Conservation (phyloP, 2,888 invertebrate species). For the Zygothrica quintamaculata region DNA sequence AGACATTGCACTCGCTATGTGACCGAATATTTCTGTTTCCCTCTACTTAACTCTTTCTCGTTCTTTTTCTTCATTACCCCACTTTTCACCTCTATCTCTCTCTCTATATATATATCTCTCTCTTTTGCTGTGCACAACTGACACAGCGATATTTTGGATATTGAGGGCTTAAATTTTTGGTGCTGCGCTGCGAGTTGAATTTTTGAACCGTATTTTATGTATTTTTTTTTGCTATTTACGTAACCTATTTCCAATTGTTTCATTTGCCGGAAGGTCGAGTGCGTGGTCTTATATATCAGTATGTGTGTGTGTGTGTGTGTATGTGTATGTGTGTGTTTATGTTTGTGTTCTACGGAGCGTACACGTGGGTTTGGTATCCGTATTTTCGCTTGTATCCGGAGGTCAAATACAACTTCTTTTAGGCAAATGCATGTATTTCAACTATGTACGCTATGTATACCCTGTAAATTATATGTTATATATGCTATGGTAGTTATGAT, state of each 20-base stretch:
- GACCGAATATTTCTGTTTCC: conserved; percentile 8
- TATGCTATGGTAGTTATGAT: no score
- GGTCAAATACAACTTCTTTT: conserved; percentile 35
- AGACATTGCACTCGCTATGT: conserved; percentile 48
- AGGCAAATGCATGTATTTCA: conserved; percentile 18
- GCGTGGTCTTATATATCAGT: no score
- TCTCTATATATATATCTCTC: neutral
- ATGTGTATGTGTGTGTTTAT: conserved; percentile 14
- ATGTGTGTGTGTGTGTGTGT: conserved; percentile 6
- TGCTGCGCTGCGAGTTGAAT: conserved; percentile 33
- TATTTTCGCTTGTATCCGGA: conserved; percentile 18
- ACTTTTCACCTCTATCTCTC: neutral
- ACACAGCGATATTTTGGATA: conserved; percentile 7
- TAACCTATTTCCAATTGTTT: conserved; percentile 62
- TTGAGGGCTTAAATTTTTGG: conserved; percentile 23
- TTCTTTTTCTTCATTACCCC: no score
- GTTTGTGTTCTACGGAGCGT: conserved; percentile 49
- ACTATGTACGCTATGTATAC: conserved; percentile 43
- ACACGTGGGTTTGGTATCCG: conserved; percentile 29
- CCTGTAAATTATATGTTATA: no score
- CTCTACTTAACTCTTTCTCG: no score
- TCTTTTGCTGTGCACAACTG: conserved; percentile 2
- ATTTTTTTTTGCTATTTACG: conserved; percentile 53
- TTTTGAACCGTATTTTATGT: conserved; percentile 19
- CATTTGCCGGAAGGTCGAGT: conserved; percentile 57